Conservation (phyloP, 2,113 vertebrate genomes). For the Cheirogaleus medius region DNA sequence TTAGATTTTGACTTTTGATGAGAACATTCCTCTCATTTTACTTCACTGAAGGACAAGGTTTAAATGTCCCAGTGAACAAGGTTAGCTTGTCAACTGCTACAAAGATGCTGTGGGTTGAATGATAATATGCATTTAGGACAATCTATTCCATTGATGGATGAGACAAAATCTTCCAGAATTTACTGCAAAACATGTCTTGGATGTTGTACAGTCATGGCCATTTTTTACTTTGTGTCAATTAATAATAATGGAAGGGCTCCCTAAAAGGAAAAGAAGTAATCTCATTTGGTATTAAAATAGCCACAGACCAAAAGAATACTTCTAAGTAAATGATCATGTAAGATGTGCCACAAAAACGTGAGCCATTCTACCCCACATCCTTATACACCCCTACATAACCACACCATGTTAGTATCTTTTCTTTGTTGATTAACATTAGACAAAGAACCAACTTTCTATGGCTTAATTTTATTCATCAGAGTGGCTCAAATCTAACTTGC, state of each 20-base stretch:
- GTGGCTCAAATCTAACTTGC: neutral
- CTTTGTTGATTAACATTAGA: neutral
- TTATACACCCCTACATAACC: neutral
- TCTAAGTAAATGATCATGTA: neutral
- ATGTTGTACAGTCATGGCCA: neutral
- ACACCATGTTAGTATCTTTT: neutral
- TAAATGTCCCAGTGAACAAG: slow-evolving; percentile 59
- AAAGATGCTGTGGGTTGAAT: slow-evolving; percentile 66
- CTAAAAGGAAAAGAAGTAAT: slow-evolving; percentile 57
- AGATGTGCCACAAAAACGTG: neutral
- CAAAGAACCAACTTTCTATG: neutral
- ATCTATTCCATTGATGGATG: slow-evolving; percentile 78
- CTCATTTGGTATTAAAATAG: slow-evolving; percentile 29
- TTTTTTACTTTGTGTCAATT: slow-evolving; percentile 68
- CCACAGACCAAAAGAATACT: neutral
- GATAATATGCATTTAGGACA: slow-evolving; percentile 71
- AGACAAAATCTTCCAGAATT: slow-evolving; percentile 76
- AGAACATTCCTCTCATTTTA: slow-evolving; percentile 2
- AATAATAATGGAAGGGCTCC: slow-evolving; percentile 40
- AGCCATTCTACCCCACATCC: neutral
- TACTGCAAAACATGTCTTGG: slow-evolving; percentile 65
- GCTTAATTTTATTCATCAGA: slow-evolving; percentile 19
- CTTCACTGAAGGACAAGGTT: slow-evolving; percentile 72
- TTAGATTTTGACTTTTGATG: slow-evolving; percentile 40
- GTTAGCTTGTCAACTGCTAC: slow-evolving; percentile 67